Conservation (phyloP, 2,888 invertebrate species). For the Cheilosia impressa region DNA sequence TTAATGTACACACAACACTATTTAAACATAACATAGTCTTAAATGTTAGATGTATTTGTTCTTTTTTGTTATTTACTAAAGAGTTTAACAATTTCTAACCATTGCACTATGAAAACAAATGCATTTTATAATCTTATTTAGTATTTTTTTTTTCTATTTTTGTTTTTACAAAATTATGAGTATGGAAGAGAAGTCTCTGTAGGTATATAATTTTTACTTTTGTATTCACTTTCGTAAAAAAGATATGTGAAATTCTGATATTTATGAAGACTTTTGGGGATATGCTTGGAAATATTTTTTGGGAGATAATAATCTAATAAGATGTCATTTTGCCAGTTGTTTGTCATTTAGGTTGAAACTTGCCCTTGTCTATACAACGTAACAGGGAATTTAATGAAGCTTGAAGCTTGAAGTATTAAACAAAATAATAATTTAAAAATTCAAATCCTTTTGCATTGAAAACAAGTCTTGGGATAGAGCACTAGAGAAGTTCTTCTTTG, state of each 20-base stretch:
- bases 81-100: conserved; percentile 67
- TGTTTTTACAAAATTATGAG: conserved; percentile 51
- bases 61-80: conserved; percentile 32
- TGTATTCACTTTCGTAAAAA: conserved; percentile 40
- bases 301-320: background rate
- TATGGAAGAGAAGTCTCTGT: conserved; percentile 50
- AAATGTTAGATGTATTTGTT: conserved; percentile 20
- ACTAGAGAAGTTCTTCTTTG: no score
- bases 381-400: no score
- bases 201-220: background rate
- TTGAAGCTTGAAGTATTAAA: no score
- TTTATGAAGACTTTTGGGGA: conserved; percentile 30
- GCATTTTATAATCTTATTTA: conserved; percentile 24
- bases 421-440: no score
- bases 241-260: conserved; percentile 46
- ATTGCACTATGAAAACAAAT: conserved; percentile 70
- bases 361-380: no score
- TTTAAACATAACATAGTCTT: conserved; percentile 50
- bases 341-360: background rate
- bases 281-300: conserved; percentile 31
- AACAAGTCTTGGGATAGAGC: no score
- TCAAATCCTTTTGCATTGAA: no score
- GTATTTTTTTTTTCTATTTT: conserved; percentile 13
- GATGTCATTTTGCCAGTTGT: background rate
- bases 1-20: conserved; percentile 56